Evolutionary conservation across 1,140 invertebrate species (phyloP), one percentile per base, ranked within the genome.

Genomic region (Agrypnia vestita): DNA sequence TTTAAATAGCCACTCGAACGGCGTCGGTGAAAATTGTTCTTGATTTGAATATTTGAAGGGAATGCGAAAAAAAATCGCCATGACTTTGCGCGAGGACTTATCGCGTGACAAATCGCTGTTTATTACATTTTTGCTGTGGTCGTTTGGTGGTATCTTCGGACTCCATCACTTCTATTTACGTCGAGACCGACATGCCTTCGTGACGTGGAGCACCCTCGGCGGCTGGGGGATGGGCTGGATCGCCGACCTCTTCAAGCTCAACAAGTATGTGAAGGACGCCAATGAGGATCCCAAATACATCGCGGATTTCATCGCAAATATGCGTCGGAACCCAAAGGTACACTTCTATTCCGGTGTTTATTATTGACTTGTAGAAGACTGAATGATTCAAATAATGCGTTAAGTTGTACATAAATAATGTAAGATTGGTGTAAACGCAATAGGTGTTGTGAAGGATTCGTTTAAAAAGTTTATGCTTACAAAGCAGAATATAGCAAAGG

Each of bases 131-230:
- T 55, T 98, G 15, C 88, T 96, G 15, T 98, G 97, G 97, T 84
- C 97, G 0, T 90, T 97, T 80, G 96, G 96, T 47, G 97, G 97
- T 10, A 89, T 95, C 83, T 94, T 96, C 82, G 97, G 97, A 0
- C 86, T 96, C 1, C 97, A 99, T 89, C 96, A 98, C 86, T 92
- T 98, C 84, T 99, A 99, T 86, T 89, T 99, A 56, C 92, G 93
- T 59, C 89, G 97, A 75, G 96, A 98, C 86, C 91, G 93, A n/a
- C 97, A 99, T 84, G 97, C 95, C 0, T 95, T 98, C 85, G 89
- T 97, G 0, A 97, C 95, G 92, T 95, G 95, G 91, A 93, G 93
- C 62, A 96, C 96, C 1, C 88, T 96, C 10, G 97, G 96, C 13
- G 97, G 97, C 4, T 96, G 96, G 84, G 96, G 96, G 4, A 84